Evolutionary conservation across 2,113 vertebrate species (phyloP), one percentile per base, ranked within the genome.

Genomic region (Gobiocypris rarus): DNA sequence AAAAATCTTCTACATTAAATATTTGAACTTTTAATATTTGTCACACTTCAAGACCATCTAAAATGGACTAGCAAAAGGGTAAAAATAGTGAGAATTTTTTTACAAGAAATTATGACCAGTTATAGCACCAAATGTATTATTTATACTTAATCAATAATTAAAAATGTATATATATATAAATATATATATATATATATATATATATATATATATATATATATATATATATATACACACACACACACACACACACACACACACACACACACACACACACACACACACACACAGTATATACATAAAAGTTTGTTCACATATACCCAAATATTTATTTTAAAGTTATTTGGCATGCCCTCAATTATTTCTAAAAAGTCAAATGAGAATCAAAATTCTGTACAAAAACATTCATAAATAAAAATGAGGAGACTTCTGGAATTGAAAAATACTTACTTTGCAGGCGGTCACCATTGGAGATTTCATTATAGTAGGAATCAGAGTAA

Each of bases 391-490:
- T 24, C 5, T 13, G 56, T 22, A 28, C 22, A 31, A 9, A 7
- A 50, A 9, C 4, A 9, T 63, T 9, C 3, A 28, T 59, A 81
- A 48, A 34, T 48, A 43, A 9, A 48, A n/a, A 81, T 34, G 41
- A 74, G 77, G 41, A 4, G 58, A 84, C 45, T 19, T 52, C n/a
- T 75, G 14, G 17, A 81, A 22, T 58, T 54, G 54, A 8, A 87
- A 88, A 70, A 24, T 9, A 48, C 28, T 28, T 84, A 85, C 90
- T 89, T 71, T 81, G 88, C 38, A 89, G 59, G 26, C 38, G 43
- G 5, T 80, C 90, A 34, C 89, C 88, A 75, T 78, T 83, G 48
- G 86, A 82, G 78, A 94, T 91, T 75, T 91, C 89, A 19, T 94
- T 92, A 71, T 89, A 89, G 26, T 89, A 93, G 85, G 65, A 76